phyloP scores from a whole-genome alignment of 53 echinoderm and acorn worm genomes.

The Actinopyga echinites region DNA sequence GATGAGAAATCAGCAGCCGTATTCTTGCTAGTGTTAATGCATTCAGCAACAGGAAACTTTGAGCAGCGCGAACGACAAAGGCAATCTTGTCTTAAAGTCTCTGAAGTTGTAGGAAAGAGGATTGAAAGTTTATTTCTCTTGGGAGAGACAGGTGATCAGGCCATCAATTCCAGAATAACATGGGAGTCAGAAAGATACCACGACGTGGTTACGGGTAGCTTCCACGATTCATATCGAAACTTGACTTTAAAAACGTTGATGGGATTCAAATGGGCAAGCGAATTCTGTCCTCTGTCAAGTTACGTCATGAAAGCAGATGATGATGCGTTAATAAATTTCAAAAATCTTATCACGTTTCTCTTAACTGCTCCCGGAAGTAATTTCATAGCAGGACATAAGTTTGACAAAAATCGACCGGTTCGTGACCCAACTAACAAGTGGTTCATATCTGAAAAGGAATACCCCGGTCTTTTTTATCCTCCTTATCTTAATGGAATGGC shows the following conservation, averaged over 20 bases:
- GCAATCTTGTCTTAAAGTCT: neutral
- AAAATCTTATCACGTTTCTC: neutral
- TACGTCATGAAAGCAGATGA: slow-evolving; percentile 19
- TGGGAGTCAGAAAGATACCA: neutral
- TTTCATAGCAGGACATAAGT: neutral
- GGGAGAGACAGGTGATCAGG: neutral
- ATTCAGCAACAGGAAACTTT: neutral
- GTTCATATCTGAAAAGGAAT: neutral
- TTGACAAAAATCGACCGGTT: neutral
- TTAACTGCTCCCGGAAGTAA: neutral
- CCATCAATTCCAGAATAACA: neutral
- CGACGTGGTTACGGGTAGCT: neutral
- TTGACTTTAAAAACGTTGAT: slow-evolving; percentile 11
- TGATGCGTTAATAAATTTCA: neutral
- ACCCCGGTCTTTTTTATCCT: neutral
- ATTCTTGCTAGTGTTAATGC: slow-evolving; percentile 7
- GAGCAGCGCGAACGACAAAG: neutral
- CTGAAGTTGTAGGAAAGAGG: neutral
- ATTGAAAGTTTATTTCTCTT: neutral
- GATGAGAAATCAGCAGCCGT: neutral
- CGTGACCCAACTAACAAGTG: slow-evolving; percentile 9
- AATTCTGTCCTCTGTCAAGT: neutral
- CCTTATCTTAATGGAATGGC: slow-evolving; percentile 17
- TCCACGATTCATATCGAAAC: neutral
- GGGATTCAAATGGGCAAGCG: slow-evolving; percentile 8